These are phyloP conservation scores for Ericerus pela DNA, from an alignment of 1,140 invertebrate species.

Conservation along the genomic window DNA sequence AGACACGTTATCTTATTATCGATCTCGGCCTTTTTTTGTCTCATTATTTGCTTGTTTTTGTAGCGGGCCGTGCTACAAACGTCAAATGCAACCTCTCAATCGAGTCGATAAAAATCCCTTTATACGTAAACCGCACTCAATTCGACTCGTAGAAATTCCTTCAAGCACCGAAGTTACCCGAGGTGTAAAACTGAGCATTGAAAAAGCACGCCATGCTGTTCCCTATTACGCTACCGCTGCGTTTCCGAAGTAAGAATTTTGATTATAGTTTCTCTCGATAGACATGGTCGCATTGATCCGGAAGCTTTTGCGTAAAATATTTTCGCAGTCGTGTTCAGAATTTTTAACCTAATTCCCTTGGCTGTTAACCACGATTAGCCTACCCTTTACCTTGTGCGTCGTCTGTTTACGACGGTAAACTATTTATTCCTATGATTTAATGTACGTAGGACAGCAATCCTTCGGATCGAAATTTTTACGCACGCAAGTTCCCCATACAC, in stretches of 20 bases:
- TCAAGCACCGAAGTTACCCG: constrained; percentile 35
- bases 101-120: constrained; percentile 38
- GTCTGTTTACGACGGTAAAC: too few relatives aligned
- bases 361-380: too few relatives aligned
- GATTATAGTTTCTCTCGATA: too few relatives aligned
- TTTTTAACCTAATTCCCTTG: too few relatives aligned
- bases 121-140: constrained; percentile 51
- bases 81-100: constrained; percentile 44
- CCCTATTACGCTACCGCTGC: not conserved
- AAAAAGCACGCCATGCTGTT: constrained; percentile 29
- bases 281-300: not conserved
- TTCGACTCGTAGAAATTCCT: constrained; percentile 62
- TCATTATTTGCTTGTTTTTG: constrained; percentile 14
- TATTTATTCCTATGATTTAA: too few relatives aligned
- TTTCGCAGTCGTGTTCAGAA: too few relatives aligned
- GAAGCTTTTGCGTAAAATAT: too few relatives aligned
- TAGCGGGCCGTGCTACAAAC: constrained; percentile 28
- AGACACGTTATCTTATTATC: not conserved
- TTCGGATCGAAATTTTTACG: too few relatives aligned
- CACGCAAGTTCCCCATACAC: too few relatives aligned
- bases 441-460: too few relatives aligned
- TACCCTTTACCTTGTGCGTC: too few relatives aligned
- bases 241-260: not conserved
- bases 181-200: constrained; percentile 43
- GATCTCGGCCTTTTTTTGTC: not conserved